Percentiles rank a stretch among this genome's conserved stretches.
phyloP scores from a whole-genome alignment of 2,113 vertebrate species.

The Solenodon paradoxus region DNA sequence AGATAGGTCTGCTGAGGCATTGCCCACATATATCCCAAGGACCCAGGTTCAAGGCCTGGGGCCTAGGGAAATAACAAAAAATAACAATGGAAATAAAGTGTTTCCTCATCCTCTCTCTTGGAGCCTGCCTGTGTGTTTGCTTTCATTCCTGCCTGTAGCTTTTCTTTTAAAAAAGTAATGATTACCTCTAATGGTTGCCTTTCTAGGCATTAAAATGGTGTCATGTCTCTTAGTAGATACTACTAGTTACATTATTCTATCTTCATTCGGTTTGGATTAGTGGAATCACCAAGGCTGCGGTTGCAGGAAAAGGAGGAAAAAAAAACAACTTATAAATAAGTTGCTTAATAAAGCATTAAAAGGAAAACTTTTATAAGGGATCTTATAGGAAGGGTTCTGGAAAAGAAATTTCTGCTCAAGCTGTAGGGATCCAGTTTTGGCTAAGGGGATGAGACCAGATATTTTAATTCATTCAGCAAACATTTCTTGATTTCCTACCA shows the following conservation, averaged over 20 bases:
- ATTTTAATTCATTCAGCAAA: neutral
- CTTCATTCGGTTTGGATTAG: neutral
- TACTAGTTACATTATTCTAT: neutral
- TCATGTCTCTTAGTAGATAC: neutral
- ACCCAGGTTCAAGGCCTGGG: no score
- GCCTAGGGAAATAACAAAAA: no score
- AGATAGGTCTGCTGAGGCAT: no score
- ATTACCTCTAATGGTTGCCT: neutral
- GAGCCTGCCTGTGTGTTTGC: no score
- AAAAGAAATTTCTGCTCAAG: neutral
- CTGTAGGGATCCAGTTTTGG: neutral
- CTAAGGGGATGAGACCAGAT: neutral
- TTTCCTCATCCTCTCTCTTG: no score
- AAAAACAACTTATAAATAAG: neutral
- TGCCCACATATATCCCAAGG: no score
- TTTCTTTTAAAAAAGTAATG: no score
- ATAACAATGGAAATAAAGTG: no score
- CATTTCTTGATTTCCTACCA: neutral
- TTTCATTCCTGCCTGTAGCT: no score
- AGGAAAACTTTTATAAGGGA: neutral
- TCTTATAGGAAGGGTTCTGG: no score
- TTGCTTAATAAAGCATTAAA: neutral
- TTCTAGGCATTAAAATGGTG: neutral
- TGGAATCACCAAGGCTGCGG: neutral
- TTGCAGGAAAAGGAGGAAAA: neutral